A percentile compares a stretch with the other conserved stretches of the same genome.
Evolutionary conservation across 2,797 vertebrate genomes (phyloP).

Genomic region (Neosalanx taihuensis): DNA sequence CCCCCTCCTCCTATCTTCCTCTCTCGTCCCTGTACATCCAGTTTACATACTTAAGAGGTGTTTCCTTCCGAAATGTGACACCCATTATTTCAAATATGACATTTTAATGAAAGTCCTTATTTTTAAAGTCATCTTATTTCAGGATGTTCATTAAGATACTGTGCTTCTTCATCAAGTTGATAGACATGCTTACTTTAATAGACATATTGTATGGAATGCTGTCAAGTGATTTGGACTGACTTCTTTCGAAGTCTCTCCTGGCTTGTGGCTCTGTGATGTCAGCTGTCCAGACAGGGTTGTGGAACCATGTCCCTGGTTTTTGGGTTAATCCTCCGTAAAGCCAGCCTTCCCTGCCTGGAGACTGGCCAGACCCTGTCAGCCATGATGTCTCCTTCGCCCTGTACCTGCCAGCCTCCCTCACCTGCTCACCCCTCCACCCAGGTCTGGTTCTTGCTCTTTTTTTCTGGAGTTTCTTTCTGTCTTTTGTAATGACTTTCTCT

Average conservation of each 20-base stretch:
- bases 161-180: too few relatives aligned
- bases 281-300: background rate
- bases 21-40: too few relatives aligned
- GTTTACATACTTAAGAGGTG: too few relatives aligned
- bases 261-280: background rate
- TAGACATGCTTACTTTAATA: too few relatives aligned
- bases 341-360: conserved; percentile 2
- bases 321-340: conserved; percentile 4
- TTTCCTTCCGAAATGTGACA: too few relatives aligned
- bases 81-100: too few relatives aligned
- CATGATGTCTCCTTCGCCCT: conserved; percentile 5
- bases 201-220: background rate
- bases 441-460: background rate
- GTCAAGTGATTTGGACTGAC: background rate
- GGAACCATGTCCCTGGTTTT: background rate
- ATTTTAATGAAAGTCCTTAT: too few relatives aligned
- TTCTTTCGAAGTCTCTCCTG: background rate
- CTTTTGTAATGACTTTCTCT: background rate
- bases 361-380: background rate
- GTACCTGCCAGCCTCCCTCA: background rate
- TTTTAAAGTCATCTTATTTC: too few relatives aligned
- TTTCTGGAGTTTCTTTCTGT: background rate
- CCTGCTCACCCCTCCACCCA: background rate
- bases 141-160: too few relatives aligned
- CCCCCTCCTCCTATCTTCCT: too few relatives aligned